Evolutionary conservation across 2,113 vertebrate species (phyloP), one percentile per base, ranked within the genome.

Genomic region (Patagioenas fasciata): DNA sequence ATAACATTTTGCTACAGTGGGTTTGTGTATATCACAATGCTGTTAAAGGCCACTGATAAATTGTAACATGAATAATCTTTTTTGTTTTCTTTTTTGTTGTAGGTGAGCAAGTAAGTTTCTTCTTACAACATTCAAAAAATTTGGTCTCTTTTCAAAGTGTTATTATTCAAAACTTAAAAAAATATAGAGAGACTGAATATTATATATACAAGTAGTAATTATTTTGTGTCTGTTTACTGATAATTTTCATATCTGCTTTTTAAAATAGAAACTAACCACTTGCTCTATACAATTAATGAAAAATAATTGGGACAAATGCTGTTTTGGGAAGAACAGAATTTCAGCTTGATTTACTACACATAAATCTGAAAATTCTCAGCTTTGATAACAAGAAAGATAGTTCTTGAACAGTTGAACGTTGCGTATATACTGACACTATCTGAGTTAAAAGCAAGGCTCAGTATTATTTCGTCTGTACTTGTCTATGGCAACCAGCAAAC

Each of bases 241-340:
- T 94, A 32, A 79, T 89, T 94, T 91, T 81, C 23, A 64, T 91
- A 79, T 82, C 75, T 86, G 72, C 81, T 93, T 95, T 96, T 95
- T 89, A 92, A 94, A 92, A 95, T 83, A 94, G 90, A 95, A 95
- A 66, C 72, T 89, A 80, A 91, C 61, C 95, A 75, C 86, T 97
- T 96, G 56, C 54, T 94, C 40, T 94, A 86, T 77, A 40, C 51
- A 81, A 65, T 93, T 95, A 94, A 75, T 74, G n/a, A 65, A 80
- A 72, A 69, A 79, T 69, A 53, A 53, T 61, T 88, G 66, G 28
- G 50, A 69, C 85, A 87, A 65, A 36, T 62, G 48, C 54, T 95
- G 85, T 95, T 85, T 47, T 91, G 85, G 79, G 71, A 42, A 88
- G 94, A 92, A 92, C 78, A 96, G 95, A 94, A 79, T 75, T 95